phyloP scores from a whole-genome alignment of 2,113 vertebrate genomes.

The Neotragus pygmaeus region DNA sequence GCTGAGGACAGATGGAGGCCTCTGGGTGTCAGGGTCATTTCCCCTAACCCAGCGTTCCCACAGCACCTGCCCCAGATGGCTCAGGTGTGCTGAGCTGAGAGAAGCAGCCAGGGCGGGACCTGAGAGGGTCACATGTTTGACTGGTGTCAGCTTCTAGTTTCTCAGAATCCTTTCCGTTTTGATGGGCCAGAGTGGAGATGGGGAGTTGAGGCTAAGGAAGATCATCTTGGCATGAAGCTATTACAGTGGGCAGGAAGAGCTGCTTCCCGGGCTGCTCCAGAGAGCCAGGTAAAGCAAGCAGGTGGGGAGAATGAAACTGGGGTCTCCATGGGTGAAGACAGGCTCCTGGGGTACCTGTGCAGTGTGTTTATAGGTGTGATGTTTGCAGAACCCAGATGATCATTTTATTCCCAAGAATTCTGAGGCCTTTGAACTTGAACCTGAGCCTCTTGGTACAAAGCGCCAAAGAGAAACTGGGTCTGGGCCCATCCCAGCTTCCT shows the following conservation, averaged over 20 bases:
- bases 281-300: neutral
- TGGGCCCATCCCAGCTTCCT: neutral
- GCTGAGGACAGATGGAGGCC: neutral
- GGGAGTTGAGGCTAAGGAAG: neutral
- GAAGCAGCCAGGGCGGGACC: neutral
- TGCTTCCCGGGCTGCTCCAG: fast-evolving
- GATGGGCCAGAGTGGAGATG: too few species aligned
- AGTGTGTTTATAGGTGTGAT: neutral
- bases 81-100: fast-evolving
- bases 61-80: neutral
- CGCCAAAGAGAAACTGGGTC: neutral
- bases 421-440: neutral
- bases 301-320: neutral
- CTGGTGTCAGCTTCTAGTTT: neutral
- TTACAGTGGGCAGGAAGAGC: neutral
- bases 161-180: neutral
- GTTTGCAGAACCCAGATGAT: neutral
- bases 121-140: neutral
- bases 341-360: neutral
- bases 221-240: neutral
- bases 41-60: neutral
- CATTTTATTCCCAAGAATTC: neutral
- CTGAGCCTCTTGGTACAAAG: neutral
- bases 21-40: neutral
- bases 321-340: neutral